These are phyloP conservation scores for Drosophila takahashii DNA, from an alignment of 1,140 invertebrate species.

Conservation along the genomic window DNA sequence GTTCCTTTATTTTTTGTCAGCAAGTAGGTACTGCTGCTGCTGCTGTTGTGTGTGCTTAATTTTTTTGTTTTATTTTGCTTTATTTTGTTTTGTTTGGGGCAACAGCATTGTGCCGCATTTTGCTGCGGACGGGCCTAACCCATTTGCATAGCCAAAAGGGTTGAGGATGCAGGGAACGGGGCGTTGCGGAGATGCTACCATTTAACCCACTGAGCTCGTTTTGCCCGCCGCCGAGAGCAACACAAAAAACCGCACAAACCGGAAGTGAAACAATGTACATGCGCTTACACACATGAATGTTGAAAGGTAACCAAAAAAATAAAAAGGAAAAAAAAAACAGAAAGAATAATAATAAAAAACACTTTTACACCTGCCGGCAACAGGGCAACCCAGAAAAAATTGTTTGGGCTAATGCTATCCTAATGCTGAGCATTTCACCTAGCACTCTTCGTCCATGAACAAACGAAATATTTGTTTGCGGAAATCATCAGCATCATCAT, in stretches of 20 bases:
- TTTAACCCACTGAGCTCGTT: slow-evolving; percentile 78
- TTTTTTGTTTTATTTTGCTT: slow-evolving; percentile 41
- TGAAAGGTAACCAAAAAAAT: slow-evolving; percentile 35
- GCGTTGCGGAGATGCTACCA: slow-evolving; percentile 57
- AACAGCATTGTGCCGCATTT: slow-evolving; percentile 51
- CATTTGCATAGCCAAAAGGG: slow-evolving; percentile 58
- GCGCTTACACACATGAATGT: slow-evolving; percentile 30
- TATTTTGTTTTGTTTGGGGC: slow-evolving; percentile 39
- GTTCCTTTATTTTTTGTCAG: slow-evolving; percentile 26
- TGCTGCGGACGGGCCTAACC: slow-evolving; percentile 57
- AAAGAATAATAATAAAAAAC: slow-evolving; percentile 10
- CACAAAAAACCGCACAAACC: slow-evolving; percentile 57
- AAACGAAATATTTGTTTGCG: slow-evolving; percentile 77
- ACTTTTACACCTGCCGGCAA: slow-evolving; percentile 51
- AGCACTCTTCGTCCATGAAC: slow-evolving; percentile 22
- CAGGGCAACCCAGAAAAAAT: slow-evolving; percentile 42
- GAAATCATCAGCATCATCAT: slow-evolving; percentile 78
- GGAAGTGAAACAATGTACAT: slow-evolving; percentile 55
- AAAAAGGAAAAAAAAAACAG: background rate
- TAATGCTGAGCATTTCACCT: slow-evolving; percentile 3
- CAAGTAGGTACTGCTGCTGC: background rate
- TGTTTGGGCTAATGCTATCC: slow-evolving; percentile 54
- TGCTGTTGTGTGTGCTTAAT: slow-evolving; percentile 50
- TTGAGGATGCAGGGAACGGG: background rate
- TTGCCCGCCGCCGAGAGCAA: slow-evolving; percentile 47